Evolutionary conservation across 2,888 invertebrate genomes (phyloP).

Genomic region (Galerucella nymphaeae): DNA sequence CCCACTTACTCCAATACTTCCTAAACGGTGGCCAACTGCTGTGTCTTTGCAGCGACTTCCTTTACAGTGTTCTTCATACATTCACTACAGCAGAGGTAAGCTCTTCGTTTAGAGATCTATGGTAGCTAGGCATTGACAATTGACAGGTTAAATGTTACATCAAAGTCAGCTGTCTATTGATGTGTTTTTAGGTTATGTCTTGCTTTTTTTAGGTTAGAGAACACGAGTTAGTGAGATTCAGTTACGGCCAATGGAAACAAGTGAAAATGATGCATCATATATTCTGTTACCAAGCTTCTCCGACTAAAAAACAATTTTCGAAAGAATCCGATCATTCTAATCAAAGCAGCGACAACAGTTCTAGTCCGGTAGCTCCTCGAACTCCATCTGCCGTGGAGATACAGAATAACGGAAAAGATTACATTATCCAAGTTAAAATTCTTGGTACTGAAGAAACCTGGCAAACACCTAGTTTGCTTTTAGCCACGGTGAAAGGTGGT

Average conservation of each 20-base stretch:
- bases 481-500: constrained; percentile 74
- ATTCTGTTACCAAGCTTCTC: constrained; percentile 89
- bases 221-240: constrained; percentile 85
- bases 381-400: constrained; percentile 63
- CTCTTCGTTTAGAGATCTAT: background rate
- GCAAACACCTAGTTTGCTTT: constrained; percentile 84
- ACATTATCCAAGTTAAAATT: constrained; percentile 80
- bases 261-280: constrained; percentile 90
- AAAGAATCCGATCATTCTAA: constrained; percentile 71
- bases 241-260: constrained; percentile 85
- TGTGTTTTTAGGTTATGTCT: background rate
- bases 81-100: constrained; percentile 85
- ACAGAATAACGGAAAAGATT: constrained; percentile 69
- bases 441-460: constrained; percentile 87
- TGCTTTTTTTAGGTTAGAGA: constrained; percentile 73
- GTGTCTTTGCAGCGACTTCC: constrained; percentile 83
- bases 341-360: constrained; percentile 57
- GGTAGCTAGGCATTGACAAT: too few relatives aligned
- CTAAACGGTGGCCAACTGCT: constrained; percentile 80
- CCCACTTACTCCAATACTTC: constrained; percentile 77
- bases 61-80: constrained; percentile 81
- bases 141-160: too few relatives aligned
- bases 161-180: too few relatives aligned
- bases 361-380: constrained; percentile 62
- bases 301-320: constrained; percentile 83